A percentile compares a stretch with the other conserved stretches of the same genome.
Conservation (phyloP, 2,113 vertebrate genomes). For the Eulacestoma nigropectus region DNA sequence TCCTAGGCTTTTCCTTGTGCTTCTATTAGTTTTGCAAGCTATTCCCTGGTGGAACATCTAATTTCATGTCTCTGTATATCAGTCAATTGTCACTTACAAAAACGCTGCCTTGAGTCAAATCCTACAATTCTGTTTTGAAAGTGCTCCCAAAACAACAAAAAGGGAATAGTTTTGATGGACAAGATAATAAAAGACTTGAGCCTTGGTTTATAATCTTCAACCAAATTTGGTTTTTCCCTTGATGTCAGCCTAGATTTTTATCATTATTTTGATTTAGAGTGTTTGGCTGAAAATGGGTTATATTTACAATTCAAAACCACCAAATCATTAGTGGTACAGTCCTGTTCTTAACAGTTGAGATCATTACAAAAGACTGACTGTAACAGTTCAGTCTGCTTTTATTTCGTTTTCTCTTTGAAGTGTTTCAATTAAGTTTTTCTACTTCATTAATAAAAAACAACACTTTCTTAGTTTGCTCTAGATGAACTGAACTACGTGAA, state of each 20-base stretch:
- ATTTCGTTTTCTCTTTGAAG: constrained; percentile 17
- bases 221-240: not conserved
- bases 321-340: not conserved
- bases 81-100: not conserved
- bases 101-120: not conserved
- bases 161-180: not conserved
- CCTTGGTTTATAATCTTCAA: not conserved
- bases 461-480: not conserved
- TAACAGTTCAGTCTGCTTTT: not conserved
- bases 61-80: not conserved
- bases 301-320: not conserved
- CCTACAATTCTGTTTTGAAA: not conserved
- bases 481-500: not conserved
- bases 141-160: not conserved
- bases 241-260: not conserved
- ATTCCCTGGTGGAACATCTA: not conserved
- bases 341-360: not conserved
- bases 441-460: not conserved
- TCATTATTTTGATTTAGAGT: not conserved
- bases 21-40: not conserved
- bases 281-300: not conserved
- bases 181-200: not conserved
- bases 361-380: not conserved
- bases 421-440: not conserved
- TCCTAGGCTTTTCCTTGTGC: not conserved